phyloP scores from a whole-genome alignment of 2,888 invertebrate species.

The Pherbina coryleti region DNA sequence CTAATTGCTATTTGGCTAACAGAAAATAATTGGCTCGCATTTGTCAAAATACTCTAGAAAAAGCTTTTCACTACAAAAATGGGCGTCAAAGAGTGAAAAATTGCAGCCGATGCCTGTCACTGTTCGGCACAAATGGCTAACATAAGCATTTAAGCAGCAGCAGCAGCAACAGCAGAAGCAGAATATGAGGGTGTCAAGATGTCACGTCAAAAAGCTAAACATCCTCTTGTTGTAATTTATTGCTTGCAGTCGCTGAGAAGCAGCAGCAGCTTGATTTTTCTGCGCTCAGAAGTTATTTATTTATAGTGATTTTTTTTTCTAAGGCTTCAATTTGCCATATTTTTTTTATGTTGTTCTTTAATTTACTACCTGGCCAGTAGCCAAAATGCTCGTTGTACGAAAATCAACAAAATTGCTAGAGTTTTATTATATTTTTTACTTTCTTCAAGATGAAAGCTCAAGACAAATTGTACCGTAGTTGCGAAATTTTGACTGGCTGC shows the following conservation, averaged over 20 bases:
- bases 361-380: slow-evolving; percentile 22
- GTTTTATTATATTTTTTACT: not conserved
- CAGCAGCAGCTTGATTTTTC: slow-evolving; percentile 6
- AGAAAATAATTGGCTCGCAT: not conserved
- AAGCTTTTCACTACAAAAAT: too few relatives aligned
- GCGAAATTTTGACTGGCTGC: not conserved
- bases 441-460: not conserved
- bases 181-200: slow-evolving; percentile 3
- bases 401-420: slow-evolving; percentile 10
- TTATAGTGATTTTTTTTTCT: not conserved
- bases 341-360: slow-evolving; percentile 1
- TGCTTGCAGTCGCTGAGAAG: not conserved
- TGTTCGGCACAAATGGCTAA: not conserved
- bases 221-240: not conserved
- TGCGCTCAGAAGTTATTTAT: not conserved
- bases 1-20: not conserved
- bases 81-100: too few relatives aligned
- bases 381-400: slow-evolving; percentile 1
- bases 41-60: too few relatives aligned
- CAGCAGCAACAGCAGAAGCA: not conserved
- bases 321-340: not conserved
- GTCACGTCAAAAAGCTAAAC: slow-evolving; percentile 9
- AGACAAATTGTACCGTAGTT: not conserved
- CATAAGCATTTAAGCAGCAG: not conserved
- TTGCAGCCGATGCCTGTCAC: too few relatives aligned